Evolutionary conservation across 2,113 vertebrate species (phyloP).

Genomic region (Leptodactylus fuscus): DNA sequence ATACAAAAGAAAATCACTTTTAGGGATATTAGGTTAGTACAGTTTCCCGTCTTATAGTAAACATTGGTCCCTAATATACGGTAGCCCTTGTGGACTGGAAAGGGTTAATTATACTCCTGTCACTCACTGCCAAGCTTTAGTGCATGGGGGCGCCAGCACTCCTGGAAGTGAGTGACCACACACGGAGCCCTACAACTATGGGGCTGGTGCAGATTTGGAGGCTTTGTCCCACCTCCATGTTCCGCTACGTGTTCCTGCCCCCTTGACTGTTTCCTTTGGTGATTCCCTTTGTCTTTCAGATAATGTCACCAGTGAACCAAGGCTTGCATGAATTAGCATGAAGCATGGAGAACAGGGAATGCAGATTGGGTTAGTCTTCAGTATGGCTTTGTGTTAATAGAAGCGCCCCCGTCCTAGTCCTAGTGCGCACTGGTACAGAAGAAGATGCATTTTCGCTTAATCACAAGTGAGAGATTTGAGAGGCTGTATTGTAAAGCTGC

Average conservation of each 20-base stretch:
- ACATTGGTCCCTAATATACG: constrained; percentile 25
- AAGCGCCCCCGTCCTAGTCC: background rate
- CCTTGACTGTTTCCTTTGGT: background rate
- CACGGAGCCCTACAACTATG: background rate
- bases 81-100: constrained; percentile 14
- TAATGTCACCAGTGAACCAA: background rate
- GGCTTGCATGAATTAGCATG: background rate
- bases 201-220: background rate
- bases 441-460: constrained; percentile 1
- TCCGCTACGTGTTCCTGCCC: background rate
- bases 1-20: background rate
- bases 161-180: background rate
- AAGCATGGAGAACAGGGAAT: background rate
- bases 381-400: constrained; percentile 49
- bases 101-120: background rate
- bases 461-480: constrained; percentile 10
- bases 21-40: background rate
- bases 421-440: constrained; percentile 1
- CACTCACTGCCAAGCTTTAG: background rate
- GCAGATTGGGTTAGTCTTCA: constrained; percentile 26
- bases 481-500: constrained; percentile 29
- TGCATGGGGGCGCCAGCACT: background rate
- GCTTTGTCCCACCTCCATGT: background rate
- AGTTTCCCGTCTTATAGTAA: no score
- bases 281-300: background rate